Percentiles rank a stretch among this genome's conserved stretches.
Conservation (phyloP, 2,888 invertebrate genomes). For the Drosophila anomalata region DNA sequence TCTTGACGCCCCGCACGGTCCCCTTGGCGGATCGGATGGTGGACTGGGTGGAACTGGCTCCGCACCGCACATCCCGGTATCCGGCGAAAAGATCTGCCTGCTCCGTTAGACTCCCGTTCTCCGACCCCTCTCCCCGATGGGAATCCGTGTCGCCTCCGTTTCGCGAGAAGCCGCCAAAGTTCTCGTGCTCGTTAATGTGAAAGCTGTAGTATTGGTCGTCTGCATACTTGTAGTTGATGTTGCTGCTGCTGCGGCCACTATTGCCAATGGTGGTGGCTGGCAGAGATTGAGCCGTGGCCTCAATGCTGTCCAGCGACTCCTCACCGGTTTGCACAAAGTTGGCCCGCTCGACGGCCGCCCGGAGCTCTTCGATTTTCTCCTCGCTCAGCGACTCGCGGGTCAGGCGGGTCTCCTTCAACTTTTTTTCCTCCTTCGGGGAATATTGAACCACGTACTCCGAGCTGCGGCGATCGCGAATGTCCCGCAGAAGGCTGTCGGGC, state of each 20-base stretch:
- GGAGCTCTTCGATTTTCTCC: conserved; percentile 72
- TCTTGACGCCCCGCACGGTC: conserved; percentile 96
- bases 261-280: conserved; percentile 24
- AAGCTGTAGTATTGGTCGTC: conserved; percentile 93
- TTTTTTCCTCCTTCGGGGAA: conserved; percentile 52
- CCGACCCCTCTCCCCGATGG: background rate
- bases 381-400: conserved; percentile 66
- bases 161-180: conserved; percentile 74
- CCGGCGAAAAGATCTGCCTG: conserved; percentile 91
- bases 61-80: conserved; percentile 88
- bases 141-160: conserved; percentile 29
- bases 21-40: conserved; percentile 96
- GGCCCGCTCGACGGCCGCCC: conserved; percentile 67
- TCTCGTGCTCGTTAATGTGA: conserved; percentile 89
- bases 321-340: conserved; percentile 74
- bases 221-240: conserved; percentile 85
- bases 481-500: conserved; percentile 85
- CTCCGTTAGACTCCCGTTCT: conserved; percentile 29
- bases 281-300: conserved; percentile 36
- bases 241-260: conserved; percentile 26
- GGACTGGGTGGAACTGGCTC: conserved; percentile 86
- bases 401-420: conserved; percentile 41
- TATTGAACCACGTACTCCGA: conserved; percentile 65
- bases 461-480: conserved; percentile 87
- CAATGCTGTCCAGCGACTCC: conserved; percentile 48